Percentiles rank a stretch among this genome's conserved stretches.
These are phyloP conservation scores for Brachionus manjavacas DNA, from an alignment of 1,140 invertebrate species.

Conservation along the genomic window DNA sequence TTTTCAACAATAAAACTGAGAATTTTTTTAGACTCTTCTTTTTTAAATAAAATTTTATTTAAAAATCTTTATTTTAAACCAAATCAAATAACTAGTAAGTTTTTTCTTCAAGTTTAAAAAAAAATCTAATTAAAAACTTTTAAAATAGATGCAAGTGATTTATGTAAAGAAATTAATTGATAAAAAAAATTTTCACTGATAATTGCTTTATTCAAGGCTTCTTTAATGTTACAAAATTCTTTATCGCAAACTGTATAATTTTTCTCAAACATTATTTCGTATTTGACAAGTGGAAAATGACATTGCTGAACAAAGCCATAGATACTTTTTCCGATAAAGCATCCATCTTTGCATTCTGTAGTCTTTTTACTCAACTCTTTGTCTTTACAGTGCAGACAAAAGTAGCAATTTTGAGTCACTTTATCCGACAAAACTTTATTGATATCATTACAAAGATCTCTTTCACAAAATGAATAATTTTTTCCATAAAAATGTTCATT, in stretches of 20 bases:
- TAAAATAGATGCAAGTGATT: too few species aligned
- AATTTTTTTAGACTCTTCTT: too few species aligned
- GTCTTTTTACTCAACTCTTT: background rate
- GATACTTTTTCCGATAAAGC: background rate
- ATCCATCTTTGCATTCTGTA: background rate
- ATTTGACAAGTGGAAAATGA: background rate
- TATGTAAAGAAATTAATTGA: too few species aligned
- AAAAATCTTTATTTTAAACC: too few species aligned
- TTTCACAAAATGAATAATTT: background rate
- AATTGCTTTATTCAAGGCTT: background rate
- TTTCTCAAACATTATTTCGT: background rate
- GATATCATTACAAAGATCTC: background rate
- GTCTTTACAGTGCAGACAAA: background rate
- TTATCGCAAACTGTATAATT: background rate
- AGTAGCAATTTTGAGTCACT: background rate
- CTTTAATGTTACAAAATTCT: background rate
- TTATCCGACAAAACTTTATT: background rate
- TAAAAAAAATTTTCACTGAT: background rate
- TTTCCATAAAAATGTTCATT: background rate
- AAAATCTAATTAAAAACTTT: too few species aligned
- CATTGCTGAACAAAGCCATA: background rate
- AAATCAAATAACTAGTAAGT: too few species aligned
- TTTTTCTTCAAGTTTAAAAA: too few species aligned
- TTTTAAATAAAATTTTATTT: too few species aligned
- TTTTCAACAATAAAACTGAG: too few species aligned